These are phyloP conservation scores for Pseudolycoriella hygida DNA, from an alignment of 2,888 invertebrate species.

Conservation along the genomic window DNA sequence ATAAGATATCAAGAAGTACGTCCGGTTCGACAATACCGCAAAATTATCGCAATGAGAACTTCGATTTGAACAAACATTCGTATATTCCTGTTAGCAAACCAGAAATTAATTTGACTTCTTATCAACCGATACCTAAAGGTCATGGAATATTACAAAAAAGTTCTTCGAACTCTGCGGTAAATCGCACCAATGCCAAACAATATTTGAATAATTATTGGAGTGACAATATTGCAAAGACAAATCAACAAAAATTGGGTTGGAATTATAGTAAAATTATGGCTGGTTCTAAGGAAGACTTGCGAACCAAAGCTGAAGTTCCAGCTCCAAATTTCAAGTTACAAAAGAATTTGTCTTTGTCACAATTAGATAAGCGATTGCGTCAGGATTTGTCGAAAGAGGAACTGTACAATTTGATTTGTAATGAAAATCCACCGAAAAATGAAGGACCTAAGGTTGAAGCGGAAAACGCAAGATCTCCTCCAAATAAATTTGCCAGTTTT, in stretches of 20 bases:
- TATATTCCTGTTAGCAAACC: background rate
- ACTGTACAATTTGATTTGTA: conserved; percentile 27
- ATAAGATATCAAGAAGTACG: conserved; percentile 23
- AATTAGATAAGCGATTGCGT: conserved; percentile 24
- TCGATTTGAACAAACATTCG: background rate
- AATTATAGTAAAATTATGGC: conserved; percentile 26
- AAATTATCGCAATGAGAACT: background rate
- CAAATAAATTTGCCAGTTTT: background rate
- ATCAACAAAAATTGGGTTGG: conserved; percentile 17
- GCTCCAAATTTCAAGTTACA: conserved; percentile 15
- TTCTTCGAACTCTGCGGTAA: conserved; percentile 14
- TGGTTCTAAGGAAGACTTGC: background rate
- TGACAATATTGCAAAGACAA: conserved; percentile 21
- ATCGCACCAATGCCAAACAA: conserved; percentile 16
- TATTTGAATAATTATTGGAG: conserved; percentile 28
- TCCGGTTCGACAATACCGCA: conserved; percentile 22
- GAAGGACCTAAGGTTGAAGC: conserved; percentile 4
- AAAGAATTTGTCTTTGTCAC: conserved; percentile 27
- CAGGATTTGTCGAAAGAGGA: conserved; percentile 28
- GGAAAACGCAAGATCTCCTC: background rate
- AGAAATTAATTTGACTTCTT: background rate
- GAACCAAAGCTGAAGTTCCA: conserved; percentile 9
- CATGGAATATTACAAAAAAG: conserved; percentile 12
- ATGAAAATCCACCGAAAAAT: conserved; percentile 16
- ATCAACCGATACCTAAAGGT: background rate